Base-by-base conservation (phyloP, 2,888 invertebrate species). In the Heliothis peltigera region DNA sequence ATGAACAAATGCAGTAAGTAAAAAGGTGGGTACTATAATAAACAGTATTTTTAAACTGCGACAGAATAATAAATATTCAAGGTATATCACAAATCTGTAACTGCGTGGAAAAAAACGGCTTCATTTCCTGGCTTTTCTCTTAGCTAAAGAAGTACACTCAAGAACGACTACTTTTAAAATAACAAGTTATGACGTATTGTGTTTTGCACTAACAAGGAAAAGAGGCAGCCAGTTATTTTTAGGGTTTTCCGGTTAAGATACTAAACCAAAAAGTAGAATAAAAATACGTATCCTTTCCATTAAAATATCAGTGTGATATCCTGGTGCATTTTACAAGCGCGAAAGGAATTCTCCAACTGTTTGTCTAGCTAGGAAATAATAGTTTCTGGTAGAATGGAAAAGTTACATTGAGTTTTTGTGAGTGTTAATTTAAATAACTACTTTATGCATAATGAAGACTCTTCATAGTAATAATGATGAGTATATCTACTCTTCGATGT, bases 81-180 rank as follows among this genome's bases (percentile, higher is more conserved):
- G 17, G 25, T 32, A 6, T 21, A 25, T 48, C 54, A 71, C 57
- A 67, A 60, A 67, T 67, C 46, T 63, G 55, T 49, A 28, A 17
- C n/a, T 4, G 44, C 8, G 42, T 21, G 21, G 17, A 56, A 48
- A 46, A n/a, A 42, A 51, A 55, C 49, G 32, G 44, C 19, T 22
- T 43, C 25, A 12, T 55, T 70, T 65, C 76, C 71, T 46, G 54
- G 2, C 21, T 71, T 65, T 49, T 62, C 61, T 47, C 52, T 74
- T 47, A 39, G 22, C 44, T 48, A 32, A n/a, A 42, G 25, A 52
- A 52, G 25, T 39, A 22, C n/a, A 42, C 25, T 69, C 70, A 75
- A 69, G 61, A 53, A 52, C 65, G 54, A 71, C 61, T 12, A 60
- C 54, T 64, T 54, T 71, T 28, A 67, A 71, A 66, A 28, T 19